A percentile compares a stretch with the other conserved stretches of the same genome.
Evolutionary conservation across 2,113 vertebrate species (phyloP).

Genomic region (Hiodon alosoides): DNA sequence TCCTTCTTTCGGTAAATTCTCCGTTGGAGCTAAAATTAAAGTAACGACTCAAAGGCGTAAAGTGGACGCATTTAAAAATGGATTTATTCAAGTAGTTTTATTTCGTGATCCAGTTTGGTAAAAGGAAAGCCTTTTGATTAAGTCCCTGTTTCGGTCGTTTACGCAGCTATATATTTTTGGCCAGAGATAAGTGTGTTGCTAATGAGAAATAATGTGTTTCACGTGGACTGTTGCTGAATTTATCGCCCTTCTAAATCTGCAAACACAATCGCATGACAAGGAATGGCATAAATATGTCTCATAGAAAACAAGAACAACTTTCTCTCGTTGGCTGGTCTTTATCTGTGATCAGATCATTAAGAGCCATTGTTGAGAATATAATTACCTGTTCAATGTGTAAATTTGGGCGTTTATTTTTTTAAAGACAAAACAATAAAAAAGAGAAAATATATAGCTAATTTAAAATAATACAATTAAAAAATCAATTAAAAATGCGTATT

Average conservation of each 20-base stretch:
- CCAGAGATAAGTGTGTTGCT: constrained; percentile 58
- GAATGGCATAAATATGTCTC: constrained; percentile 60
- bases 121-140: too few species aligned
- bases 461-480: neutral
- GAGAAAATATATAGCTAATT: neutral
- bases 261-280: constrained; percentile 68
- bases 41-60: constrained; percentile 21
- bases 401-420: neutral
- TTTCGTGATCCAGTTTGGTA: too few species aligned
- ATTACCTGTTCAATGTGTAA: neutral
- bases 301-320: constrained; percentile 61
- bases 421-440: neutral
- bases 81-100: too few species aligned
- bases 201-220: constrained; percentile 81
- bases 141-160: too few species aligned
- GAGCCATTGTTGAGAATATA: constrained; percentile 33
- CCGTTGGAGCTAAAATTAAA: constrained; percentile 68
- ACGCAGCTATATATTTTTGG: too few species aligned
- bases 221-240: constrained; percentile 75
- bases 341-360: constrained; percentile 42
- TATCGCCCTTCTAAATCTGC: constrained; percentile 83
- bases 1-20: constrained; percentile 86
- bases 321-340: constrained; percentile 47
- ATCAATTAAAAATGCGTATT: too few species aligned
- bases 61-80: neutral